Conservation (phyloP, 1,140 invertebrate genomes). For the Meteorus sp. region DNA sequence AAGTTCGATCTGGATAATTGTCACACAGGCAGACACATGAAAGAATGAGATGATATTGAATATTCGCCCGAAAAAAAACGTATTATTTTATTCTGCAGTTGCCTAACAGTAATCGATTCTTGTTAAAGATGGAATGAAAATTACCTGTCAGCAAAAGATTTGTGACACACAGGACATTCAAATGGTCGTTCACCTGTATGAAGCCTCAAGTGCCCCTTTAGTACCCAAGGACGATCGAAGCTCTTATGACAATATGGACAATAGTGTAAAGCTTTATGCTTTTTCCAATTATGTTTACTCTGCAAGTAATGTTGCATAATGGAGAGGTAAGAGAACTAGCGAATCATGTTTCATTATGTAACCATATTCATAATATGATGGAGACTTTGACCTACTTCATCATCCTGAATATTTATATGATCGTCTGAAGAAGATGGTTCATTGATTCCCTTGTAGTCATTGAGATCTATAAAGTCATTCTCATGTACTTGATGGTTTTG, state of each 20-base stretch:
- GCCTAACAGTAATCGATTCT: constrained; percentile 3
- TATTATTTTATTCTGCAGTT: neutral
- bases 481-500: too few relatives aligned
- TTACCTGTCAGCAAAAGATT: constrained; percentile 75
- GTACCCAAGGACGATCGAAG: constrained; percentile 68
- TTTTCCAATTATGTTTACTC: constrained; percentile 43
- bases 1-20: constrained; percentile 65
- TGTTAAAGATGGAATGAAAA: neutral
- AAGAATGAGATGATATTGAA: constrained; percentile 13
- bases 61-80: constrained; percentile 1
- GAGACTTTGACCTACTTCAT: neutral
- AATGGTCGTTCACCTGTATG: constrained; percentile 74
- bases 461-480: too few relatives aligned
- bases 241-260: constrained; percentile 62
- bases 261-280: constrained; percentile 50
- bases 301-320: constrained; percentile 8
- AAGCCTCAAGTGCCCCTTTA: constrained; percentile 69
- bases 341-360: too few relatives aligned
- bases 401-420: too few relatives aligned
- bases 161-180: constrained; percentile 68
- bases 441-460: too few relatives aligned
- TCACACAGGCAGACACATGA: constrained; percentile 6
- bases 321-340: too few relatives aligned
- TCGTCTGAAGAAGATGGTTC: too few relatives aligned
- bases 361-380: neutral